Evolutionary conservation across 2,797 vertebrate genomes (phyloP).

Genomic region (Peromyscus eremicus): DNA sequence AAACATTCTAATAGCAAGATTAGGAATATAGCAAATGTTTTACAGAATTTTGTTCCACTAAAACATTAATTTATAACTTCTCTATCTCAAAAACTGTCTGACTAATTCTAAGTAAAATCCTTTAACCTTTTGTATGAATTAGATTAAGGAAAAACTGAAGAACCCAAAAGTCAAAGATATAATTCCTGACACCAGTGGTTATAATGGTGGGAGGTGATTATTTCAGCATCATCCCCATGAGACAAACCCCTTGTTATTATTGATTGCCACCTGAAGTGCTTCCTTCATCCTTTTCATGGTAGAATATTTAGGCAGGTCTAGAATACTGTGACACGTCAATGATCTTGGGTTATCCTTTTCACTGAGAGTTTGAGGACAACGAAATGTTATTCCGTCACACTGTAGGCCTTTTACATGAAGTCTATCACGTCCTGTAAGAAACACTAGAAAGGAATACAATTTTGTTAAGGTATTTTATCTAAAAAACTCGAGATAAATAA

Average conservation of each 20-base stretch:
- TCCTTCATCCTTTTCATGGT: constrained; percentile 84
- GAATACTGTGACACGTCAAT: constrained; percentile 86
- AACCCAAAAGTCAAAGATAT: background rate
- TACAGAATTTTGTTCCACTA: background rate
- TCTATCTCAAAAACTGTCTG: constrained; percentile 14
- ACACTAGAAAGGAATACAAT: constrained; percentile 87
- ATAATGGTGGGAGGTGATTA: background rate
- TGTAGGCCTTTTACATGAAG: constrained; percentile 86
- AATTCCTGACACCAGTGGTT: background rate
- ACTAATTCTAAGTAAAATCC: background rate
- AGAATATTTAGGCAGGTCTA: constrained; percentile 88
- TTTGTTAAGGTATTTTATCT: constrained; percentile 29
- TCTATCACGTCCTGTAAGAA: constrained; percentile 90
- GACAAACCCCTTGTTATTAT: constrained; percentile 87
- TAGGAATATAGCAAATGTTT: constrained; percentile 38
- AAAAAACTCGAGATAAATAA: constrained; percentile 14
- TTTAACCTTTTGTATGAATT: background rate
- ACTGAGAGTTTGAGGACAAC: constrained; percentile 67
- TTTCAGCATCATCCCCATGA: accelerated
- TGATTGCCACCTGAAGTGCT: constrained; percentile 88
- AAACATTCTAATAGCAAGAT: constrained; percentile 59
- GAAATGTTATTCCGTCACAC: constrained; percentile 84
- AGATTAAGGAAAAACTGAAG: constrained; percentile 32
- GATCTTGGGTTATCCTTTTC: constrained; percentile 88
- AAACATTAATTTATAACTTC: constrained; percentile 34